Evolutionary conservation across 2,888 invertebrate genomes (phyloP), one percentile per base, ranked within the genome.

Genomic region (Priocnemis perturbator): DNA sequence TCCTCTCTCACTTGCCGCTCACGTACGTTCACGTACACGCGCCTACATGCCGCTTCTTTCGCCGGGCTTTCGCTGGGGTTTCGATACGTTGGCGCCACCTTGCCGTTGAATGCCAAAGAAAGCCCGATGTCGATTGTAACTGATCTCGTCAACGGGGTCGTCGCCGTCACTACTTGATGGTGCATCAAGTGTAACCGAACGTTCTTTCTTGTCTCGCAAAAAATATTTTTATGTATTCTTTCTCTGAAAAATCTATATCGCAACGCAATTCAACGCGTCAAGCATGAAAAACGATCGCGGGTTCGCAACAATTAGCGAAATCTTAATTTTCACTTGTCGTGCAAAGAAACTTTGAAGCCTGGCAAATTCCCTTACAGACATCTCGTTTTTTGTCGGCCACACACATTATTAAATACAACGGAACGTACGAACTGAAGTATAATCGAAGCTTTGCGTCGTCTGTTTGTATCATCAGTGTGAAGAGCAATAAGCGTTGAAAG

Each of bases 31-130:
- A 23, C 50, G 19, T 52, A 11, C 19, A 11, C n/a, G 17, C 47
- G 17, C 58, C 3, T 11, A 47, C 17, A 47, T 14, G 11, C 47
- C n/a, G n/a, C n/a, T 26, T 23, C 58, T 23, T n/a, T 21, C 53
- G 15, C 59, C 17, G n/a, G 7, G 70, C 70, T 61, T 68, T 45
- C 62, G 63, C 26, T 26, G 26, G 65, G 69, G 66, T 68, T 79
- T 76, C 78, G 81, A 81, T 73, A 83, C 84, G 76, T 84, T 85
- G 81, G 86, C 86, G 86, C 86, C 86, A 86, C 85, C 86, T 86
- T 78, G 81, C 14, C 11, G 37, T 63, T 62, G 76, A 72, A 65
- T 74, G 64, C 44, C 52, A 74, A 79, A 83, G 77, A 75, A 82
- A 77, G 78, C 74, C 55, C 65, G 60, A 60, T 53, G 53, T 57